Evolutionary conservation across 2,113 vertebrate genomes (phyloP).

Genomic region (Columba janthina): DNA sequence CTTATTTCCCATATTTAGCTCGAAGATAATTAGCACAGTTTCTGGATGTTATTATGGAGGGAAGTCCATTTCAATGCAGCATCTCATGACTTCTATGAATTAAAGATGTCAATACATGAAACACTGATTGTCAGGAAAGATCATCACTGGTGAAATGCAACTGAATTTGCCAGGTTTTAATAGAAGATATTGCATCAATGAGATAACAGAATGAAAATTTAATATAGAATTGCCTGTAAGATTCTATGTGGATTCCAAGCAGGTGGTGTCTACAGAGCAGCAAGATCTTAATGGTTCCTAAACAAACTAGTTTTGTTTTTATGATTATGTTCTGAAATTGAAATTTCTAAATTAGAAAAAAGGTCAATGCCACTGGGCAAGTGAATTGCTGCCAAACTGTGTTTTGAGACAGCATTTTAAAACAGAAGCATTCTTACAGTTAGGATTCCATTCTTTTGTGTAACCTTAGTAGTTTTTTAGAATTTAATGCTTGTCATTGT

Average conservation of each 20-base stretch:
- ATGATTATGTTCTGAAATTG: neutral
- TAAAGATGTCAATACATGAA: neutral
- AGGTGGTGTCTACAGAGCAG: neutral
- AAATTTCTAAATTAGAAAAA: neutral
- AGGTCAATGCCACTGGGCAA: fast-evolving
- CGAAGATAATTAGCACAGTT: neutral
- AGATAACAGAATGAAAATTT: neutral
- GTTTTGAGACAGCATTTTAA: neutral
- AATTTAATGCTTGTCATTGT: neutral
- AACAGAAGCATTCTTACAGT: neutral
- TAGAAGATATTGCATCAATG: neutral
- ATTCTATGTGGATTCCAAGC: neutral
- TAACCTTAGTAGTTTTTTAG: neutral
- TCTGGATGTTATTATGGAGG: neutral
- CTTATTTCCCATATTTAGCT: neutral
- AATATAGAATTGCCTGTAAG: neutral
- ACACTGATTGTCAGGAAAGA: neutral
- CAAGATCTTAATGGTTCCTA: neutral
- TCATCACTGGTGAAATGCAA: fast-evolving
- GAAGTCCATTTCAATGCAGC: neutral
- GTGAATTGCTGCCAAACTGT: neutral
- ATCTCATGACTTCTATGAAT: neutral
- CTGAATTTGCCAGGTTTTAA: neutral
- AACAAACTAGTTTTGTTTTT: neutral
- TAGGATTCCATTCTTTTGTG: neutral